phyloP scores from a whole-genome alignment of 92 coral and sea anemone genomes.

The Umimayanthus chanpuru region DNA sequence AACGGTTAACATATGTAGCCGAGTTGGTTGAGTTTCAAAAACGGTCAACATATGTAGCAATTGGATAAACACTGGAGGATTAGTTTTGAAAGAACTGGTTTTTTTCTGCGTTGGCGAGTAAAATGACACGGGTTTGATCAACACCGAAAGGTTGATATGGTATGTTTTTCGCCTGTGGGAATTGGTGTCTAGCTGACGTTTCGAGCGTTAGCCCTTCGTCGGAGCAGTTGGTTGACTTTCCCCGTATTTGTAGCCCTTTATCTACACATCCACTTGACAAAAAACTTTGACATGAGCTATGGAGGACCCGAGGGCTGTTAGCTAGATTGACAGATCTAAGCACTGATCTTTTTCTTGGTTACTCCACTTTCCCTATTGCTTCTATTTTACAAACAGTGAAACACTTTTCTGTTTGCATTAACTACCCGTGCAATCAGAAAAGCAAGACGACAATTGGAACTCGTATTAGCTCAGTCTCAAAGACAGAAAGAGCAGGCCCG shows the following conservation, averaged over 20 bases:
- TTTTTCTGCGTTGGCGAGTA: too few species aligned
- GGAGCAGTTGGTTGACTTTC: slow-evolving; percentile 36
- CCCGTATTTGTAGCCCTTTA: slow-evolving; percentile 15
- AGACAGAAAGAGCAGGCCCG: slow-evolving; percentile 15
- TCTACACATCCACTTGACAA: slow-evolving; percentile 19
- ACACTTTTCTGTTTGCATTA: slow-evolving; percentile 13
- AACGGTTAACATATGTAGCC: neutral
- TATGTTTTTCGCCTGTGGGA: too few species aligned
- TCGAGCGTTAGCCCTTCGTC: too few species aligned
- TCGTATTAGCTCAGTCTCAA: slow-evolving; percentile 14
- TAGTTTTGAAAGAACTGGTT: too few species aligned
- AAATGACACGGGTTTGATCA: too few species aligned
- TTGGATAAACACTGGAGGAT: too few species aligned
- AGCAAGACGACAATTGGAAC: slow-evolving; percentile 4
- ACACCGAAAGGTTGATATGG: too few species aligned
- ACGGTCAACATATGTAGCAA: too few species aligned
- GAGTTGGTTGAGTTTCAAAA: too few species aligned
- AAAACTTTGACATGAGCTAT: slow-evolving; percentile 21
- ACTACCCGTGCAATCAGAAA: slow-evolving; percentile 26
- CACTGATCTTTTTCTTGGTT: slow-evolving; percentile 24
- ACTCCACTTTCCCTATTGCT: slow-evolving; percentile 1
- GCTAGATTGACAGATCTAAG: slow-evolving; percentile 26
- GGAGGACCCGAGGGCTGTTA: slow-evolving; percentile 21
- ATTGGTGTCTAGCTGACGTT: too few species aligned
- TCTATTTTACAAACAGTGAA: too few species aligned